Evolutionary conservation across 2,888 invertebrate species (phyloP).

Genomic region (Drosophila villosipedis): DNA sequence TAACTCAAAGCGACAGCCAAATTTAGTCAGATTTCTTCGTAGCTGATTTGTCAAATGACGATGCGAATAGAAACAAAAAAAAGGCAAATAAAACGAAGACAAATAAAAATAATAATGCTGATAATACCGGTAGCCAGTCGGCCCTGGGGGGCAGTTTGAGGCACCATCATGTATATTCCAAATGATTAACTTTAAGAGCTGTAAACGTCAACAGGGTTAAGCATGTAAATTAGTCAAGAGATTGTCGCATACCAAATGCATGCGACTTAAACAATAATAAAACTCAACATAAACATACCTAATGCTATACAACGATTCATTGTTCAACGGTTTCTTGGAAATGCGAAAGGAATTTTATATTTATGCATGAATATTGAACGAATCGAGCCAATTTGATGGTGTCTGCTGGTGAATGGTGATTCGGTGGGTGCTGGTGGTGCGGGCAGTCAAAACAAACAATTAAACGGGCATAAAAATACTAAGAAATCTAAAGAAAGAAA

Average conservation of each 20-base stretch:
- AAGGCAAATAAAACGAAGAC: slow-evolving; percentile 4
- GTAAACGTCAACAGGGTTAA: slow-evolving; percentile 60
- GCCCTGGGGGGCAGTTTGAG: slow-evolving; percentile 23
- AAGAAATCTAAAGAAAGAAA: slow-evolving; percentile 35
- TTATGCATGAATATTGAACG: slow-evolving; percentile 31
- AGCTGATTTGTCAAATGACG: slow-evolving; percentile 53
- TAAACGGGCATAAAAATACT: slow-evolving; percentile 46
- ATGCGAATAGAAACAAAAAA: slow-evolving; percentile 18
- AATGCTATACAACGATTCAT: slow-evolving; percentile 48
- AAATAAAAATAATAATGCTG: slow-evolving; percentile 44
- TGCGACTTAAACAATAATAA: slow-evolving; percentile 13
- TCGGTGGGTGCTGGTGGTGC: background rate
- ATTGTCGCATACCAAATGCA: slow-evolving; percentile 8
- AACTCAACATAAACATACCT: slow-evolving; percentile 24
- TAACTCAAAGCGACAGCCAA: slow-evolving; percentile 59
- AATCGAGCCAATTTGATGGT: slow-evolving; percentile 31
- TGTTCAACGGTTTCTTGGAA: slow-evolving; percentile 44
- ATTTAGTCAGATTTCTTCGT: slow-evolving; percentile 33
- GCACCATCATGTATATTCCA: slow-evolving; percentile 30
- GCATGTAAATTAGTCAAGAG: slow-evolving; percentile 60
- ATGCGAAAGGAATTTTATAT: slow-evolving; percentile 30
- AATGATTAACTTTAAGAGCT: slow-evolving; percentile 50
- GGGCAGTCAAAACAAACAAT: slow-evolving; percentile 67
- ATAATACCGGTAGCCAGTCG: slow-evolving; percentile 64
- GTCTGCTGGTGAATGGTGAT: background rate